These are phyloP conservation scores for Palythoa grandiflora DNA, from an alignment of 92 coral and sea anemone species.

Conservation along the genomic window DNA sequence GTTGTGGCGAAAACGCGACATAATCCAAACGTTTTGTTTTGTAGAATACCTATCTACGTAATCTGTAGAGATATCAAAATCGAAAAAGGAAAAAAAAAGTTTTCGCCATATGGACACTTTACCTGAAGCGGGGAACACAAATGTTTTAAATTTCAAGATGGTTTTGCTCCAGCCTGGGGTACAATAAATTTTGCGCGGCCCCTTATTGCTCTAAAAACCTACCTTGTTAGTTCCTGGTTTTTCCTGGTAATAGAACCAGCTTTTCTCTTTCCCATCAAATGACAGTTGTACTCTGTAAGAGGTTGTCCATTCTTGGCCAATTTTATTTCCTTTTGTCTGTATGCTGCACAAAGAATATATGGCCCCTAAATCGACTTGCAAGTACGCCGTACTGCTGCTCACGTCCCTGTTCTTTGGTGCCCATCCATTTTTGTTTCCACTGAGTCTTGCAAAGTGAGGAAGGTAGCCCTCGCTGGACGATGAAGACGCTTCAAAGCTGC, in stretches of 20 bases:
- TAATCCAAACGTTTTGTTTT: too few relatives aligned
- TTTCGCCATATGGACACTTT: too few relatives aligned
- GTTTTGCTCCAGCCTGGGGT: too few relatives aligned
- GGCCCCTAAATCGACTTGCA: conserved; percentile 10
- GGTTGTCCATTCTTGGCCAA: not conserved
- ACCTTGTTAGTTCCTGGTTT: conserved; percentile 1
- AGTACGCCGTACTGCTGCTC: not conserved
- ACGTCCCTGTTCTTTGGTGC: not conserved
- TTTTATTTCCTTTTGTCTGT: not conserved
- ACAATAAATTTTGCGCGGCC: too few relatives aligned
- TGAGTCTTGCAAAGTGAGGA: not conserved
- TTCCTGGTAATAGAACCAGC: conserved; percentile 26
- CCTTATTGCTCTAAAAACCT: not conserved
- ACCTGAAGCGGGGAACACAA: too few relatives aligned
- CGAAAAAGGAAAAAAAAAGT: too few relatives aligned
- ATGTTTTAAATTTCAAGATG: too few relatives aligned
- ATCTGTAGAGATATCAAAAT: too few relatives aligned
- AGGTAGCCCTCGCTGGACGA: not conserved
- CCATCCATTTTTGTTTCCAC: not conserved
- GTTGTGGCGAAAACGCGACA: too few relatives aligned
- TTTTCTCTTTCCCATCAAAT: not conserved
- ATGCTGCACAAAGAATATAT: conserved; percentile 20
- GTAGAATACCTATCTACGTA: too few relatives aligned
- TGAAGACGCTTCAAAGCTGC: conserved; percentile 15
- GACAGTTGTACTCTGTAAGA: conserved; percentile 7